Base-by-base conservation (phyloP, 2,113 vertebrate species). In the Pangasianodon hypophthalmus region DNA sequence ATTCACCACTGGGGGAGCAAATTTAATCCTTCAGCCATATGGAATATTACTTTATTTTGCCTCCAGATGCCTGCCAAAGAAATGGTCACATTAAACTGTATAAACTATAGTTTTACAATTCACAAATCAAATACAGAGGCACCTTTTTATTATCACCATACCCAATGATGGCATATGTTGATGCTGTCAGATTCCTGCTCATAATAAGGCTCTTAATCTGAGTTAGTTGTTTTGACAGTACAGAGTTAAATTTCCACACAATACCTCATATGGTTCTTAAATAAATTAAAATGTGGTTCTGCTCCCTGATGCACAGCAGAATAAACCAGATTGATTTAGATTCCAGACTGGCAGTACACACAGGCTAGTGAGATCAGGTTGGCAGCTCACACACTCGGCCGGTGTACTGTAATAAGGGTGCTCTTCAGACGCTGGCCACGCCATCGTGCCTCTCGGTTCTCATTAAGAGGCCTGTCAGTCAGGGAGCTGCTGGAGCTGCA, bases 401-500 rank as follows among this genome's bases (percentile, higher is more conserved):
- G 11, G 84, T 44, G 41, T 60, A 69, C 54, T 71, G 87, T 88
- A 84, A 87, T 88, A 85, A 88, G 89, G 60, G 69, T 37, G 8
- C 87, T 71, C 86, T 85, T 92, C 91, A 85, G 85, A 85, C 8
- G 37, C 60, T 44, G 60, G 69, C 84, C 83, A 71, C 73, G 87
- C 69, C 69, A 71, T 44, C 8, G 77, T 67, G 87, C 91, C 67
- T 90, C 89, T 92, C 84, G 48, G 58, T 86, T 90, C 91, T 92
- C 88, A 92, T 92, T 92, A 90, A 84, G 80, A 67, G 80, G 75
- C n/a, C 81, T 87, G 91, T 90, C 89, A 92, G 85, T 92, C 91
- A 90, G n/a, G 1, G 46, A 73, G 50, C 89, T 79, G 71, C 89
- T 87, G 87, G 89, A 90, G 81, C 87, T 88, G 73, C 44, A 71